A percentile compares a stretch with the other conserved stretches of the same genome.
Conservation (phyloP, 2,888 invertebrate species). For the Xylocampa areola region DNA sequence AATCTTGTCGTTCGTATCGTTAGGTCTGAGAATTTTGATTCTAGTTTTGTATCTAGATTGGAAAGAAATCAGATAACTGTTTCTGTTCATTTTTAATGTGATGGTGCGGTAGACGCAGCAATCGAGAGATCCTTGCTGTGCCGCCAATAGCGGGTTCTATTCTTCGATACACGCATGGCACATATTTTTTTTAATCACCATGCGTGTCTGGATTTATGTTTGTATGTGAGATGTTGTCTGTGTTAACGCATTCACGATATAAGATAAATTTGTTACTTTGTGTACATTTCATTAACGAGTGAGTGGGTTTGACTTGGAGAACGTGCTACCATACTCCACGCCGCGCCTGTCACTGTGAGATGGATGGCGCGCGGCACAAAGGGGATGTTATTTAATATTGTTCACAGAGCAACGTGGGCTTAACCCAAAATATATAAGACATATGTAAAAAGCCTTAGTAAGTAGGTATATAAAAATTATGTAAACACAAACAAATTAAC, state of each 20-base stretch:
- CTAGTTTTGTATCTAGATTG: background rate
- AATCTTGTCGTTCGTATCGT: too few species aligned
- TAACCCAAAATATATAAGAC: background rate
- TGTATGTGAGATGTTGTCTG: too few species aligned
- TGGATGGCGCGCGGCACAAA: conserved; percentile 30
- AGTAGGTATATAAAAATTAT: too few species aligned
- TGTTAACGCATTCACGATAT: too few species aligned
- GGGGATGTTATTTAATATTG: conserved; percentile 42
- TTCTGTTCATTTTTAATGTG: too few species aligned
- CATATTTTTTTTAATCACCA: too few species aligned
- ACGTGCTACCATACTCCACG: background rate
- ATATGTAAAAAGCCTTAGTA: background rate
- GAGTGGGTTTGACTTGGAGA: background rate
- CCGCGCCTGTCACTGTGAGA: conserved; percentile 18
- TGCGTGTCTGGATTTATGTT: too few species aligned
- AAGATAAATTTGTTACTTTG: background rate
- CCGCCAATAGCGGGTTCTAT: too few species aligned
- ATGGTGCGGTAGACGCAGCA: too few species aligned
- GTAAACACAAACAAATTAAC: too few species aligned
- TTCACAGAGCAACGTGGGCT: conserved; percentile 18
- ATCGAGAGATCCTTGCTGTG: too few species aligned
- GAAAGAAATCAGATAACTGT: background rate
- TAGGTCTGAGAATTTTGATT: background rate
- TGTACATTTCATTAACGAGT: conserved; percentile 5
- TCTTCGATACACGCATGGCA: too few species aligned